phyloP scores from a whole-genome alignment of 2,113 vertebrate species.

The Notarius lentiginosus region DNA sequence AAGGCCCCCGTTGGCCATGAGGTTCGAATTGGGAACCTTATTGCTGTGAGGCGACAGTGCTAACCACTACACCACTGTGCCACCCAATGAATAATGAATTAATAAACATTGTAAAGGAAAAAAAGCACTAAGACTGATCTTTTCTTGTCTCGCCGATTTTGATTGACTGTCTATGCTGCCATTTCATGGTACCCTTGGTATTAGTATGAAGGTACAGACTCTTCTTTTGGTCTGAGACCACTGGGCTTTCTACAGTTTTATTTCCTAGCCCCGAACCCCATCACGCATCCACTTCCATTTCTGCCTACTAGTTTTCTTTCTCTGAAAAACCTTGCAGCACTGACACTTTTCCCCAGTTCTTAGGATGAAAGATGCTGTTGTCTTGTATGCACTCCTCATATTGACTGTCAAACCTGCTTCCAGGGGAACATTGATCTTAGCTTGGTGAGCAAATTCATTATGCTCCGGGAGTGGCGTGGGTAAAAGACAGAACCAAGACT shows the following conservation, averaged over 20 bases:
- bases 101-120: background rate
- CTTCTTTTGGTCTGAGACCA: slow-evolving; percentile 31
- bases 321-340: slow-evolving; percentile 46
- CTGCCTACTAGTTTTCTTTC: slow-evolving; percentile 16
- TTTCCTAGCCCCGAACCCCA: slow-evolving; percentile 11
- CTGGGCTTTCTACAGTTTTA: slow-evolving; percentile 4
- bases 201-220: background rate
- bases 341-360: slow-evolving; percentile 48
- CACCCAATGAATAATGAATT: background rate
- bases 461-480: slow-evolving; percentile 13
- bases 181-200: background rate
- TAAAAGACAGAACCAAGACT: slow-evolving; percentile 20
- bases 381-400: slow-evolving; percentile 34
- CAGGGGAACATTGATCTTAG: slow-evolving; percentile 44
- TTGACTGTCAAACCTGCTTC: slow-evolving; percentile 33
- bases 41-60: no score
- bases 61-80: no score
- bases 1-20: no score
- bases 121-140: background rate
- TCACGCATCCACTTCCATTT: slow-evolving; percentile 39
- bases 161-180: background rate
- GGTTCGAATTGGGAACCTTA: no score
- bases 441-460: slow-evolving; percentile 43
- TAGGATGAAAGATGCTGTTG: slow-evolving; percentile 41
- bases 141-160: background rate